A percentile compares a stretch with the other conserved stretches of the same genome.
phyloP scores from a whole-genome alignment of 2,113 vertebrate species.

The Ptilonorhynchus violaceus region DNA sequence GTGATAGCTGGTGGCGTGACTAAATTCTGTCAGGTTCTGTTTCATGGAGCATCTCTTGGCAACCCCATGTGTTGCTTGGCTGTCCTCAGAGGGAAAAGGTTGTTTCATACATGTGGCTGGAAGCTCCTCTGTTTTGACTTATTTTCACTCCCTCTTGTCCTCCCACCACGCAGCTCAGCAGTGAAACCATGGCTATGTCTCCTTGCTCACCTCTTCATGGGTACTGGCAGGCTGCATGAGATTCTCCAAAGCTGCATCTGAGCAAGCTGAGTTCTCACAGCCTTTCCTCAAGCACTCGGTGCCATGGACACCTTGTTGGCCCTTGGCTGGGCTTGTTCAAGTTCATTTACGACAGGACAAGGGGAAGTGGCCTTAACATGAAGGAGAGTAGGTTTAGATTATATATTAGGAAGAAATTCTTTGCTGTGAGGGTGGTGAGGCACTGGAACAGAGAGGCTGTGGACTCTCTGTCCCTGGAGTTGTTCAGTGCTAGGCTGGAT shows the following conservation, averaged over 20 bases:
- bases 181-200: background rate
- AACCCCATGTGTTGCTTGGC: background rate
- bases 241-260: background rate
- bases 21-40: background rate
- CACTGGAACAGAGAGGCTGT: background rate
- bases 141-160: background rate
- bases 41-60: background rate
- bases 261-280: background rate
- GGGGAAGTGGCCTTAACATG: background rate
- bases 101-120: background rate
- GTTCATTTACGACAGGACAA: background rate
- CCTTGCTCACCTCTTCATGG: background rate
- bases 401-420: background rate
- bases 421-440: background rate
- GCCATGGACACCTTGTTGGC: background rate
- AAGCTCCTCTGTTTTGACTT: background rate
- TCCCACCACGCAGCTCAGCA: background rate
- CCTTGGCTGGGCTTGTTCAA: background rate
- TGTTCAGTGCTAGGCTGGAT: background rate
- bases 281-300: background rate
- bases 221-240: background rate
- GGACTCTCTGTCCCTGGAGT: background rate
- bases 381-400: background rate
- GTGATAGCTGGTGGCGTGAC: background rate
- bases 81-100: background rate